phyloP scores from a whole-genome alignment of 37 sponge, comb jelly and placozoan species.

The Dysidea cf. avara region DNA sequence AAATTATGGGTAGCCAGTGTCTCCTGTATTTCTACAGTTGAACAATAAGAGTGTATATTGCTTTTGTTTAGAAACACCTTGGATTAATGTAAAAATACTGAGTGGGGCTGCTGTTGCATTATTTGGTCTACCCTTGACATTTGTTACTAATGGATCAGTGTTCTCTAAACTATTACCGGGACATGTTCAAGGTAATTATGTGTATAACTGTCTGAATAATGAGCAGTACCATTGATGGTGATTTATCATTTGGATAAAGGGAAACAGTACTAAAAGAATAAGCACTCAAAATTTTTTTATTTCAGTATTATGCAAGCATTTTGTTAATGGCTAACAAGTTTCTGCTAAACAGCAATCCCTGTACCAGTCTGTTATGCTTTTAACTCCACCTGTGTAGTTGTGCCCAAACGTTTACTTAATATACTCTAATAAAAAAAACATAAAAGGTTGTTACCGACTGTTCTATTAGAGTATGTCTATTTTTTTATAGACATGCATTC shows the following conservation, averaged over 20 bases:
- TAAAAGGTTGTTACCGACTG: no score
- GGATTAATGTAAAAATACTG: constrained; percentile 37
- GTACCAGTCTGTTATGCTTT: no score
- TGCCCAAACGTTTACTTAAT: no score
- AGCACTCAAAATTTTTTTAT: neutral
- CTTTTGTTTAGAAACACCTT: constrained; percentile 22
- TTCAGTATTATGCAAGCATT: neutral
- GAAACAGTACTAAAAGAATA: neutral
- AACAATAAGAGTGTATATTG: no score
- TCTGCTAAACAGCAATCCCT: neutral
- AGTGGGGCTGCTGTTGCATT: constrained; percentile 35
- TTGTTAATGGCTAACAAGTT: neutral
- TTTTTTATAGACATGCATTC: no score
- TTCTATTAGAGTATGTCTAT: no score
- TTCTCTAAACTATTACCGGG: constrained; percentile 74
- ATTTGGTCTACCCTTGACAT: constrained; percentile 60
- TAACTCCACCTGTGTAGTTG: no score
- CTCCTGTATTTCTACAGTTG: no score
- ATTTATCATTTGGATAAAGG: neutral
- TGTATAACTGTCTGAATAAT: neutral
- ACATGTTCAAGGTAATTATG: constrained; percentile 60
- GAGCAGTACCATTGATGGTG: neutral
- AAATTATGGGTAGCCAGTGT: no score
- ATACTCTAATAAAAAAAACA: no score
- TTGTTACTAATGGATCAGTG: constrained; percentile 65